phyloP scores from a whole-genome alignment of 2,113 vertebrate genomes.

The Apodemus speciosus region DNA sequence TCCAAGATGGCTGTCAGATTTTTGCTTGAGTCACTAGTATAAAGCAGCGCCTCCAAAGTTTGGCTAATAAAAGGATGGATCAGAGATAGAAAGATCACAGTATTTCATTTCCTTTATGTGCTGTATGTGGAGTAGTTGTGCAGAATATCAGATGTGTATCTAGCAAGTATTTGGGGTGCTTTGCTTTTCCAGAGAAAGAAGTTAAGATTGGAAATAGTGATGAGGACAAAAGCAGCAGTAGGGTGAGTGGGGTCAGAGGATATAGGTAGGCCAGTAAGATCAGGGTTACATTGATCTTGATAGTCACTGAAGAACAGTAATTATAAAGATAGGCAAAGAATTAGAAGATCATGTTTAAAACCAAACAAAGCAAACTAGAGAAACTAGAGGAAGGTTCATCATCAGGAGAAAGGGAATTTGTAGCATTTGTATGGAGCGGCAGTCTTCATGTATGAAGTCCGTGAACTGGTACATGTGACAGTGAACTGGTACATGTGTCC shows the following conservation, averaged over 20 bases:
- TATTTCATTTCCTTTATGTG: not conserved
- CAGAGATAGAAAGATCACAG: not conserved
- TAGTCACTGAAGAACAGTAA: not conserved
- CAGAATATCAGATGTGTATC: not conserved
- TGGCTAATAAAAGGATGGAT: not conserved
- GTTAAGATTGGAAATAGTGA: not conserved
- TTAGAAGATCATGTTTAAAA: not conserved
- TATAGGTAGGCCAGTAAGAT: not conserved
- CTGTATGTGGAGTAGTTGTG: not conserved
- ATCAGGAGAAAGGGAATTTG: not conserved
- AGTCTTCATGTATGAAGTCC: not conserved
- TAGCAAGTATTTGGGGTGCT: not conserved
- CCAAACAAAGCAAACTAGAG: not conserved
- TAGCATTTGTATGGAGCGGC: not conserved
- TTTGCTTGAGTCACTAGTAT: not conserved
- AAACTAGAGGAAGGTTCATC: not conserved
- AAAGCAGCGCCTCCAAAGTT: not conserved
- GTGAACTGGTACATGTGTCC: not conserved
- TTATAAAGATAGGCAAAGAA: not conserved
- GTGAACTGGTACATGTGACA: not conserved
- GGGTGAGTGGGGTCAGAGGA: not conserved
- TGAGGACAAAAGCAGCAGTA: slow-evolving; percentile 2
- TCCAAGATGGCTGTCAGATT: not conserved
- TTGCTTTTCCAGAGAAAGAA: not conserved
- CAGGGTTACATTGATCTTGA: not conserved